A percentile compares a stretch with the other conserved stretches of the same genome.
Conservation (phyloP, 2,113 vertebrate species). For the Malurus alboscapulatus region DNA sequence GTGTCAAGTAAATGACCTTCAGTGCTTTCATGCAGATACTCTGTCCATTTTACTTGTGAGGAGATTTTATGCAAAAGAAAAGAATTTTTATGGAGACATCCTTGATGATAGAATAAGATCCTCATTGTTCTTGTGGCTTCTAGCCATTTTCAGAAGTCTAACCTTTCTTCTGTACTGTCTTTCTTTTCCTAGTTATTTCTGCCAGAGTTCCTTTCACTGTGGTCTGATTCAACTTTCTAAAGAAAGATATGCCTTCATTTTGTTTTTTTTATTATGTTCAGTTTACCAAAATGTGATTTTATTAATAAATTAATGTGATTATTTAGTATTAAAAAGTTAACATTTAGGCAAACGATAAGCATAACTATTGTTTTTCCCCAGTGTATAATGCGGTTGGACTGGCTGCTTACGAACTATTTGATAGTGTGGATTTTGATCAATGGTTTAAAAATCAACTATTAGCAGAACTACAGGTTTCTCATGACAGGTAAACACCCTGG, state of each 20-base stretch:
- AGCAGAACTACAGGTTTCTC: constrained; percentile 89
- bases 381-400: constrained; percentile 97
- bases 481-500: constrained; percentile 84
- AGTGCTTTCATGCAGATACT: background rate
- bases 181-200: background rate
- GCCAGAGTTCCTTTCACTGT: background rate
- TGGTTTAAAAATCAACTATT: constrained; percentile 98
- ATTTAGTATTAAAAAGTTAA: background rate
- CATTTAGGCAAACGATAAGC: background rate
- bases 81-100: background rate
- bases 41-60: background rate
- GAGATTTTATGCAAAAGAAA: background rate
- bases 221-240: background rate
- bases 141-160: background rate
- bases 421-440: constrained; percentile 97
- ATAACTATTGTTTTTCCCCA: constrained; percentile 60
- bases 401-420: constrained; percentile 95
- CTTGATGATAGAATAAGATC: background rate
- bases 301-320: background rate
- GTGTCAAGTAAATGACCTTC: background rate
- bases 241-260: background rate
- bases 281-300: background rate
- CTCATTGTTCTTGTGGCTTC: background rate
- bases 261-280: background rate
- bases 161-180: background rate